phyloP scores from a whole-genome alignment of 2,113 vertebrate species.

The Stigmatopora nigra region DNA sequence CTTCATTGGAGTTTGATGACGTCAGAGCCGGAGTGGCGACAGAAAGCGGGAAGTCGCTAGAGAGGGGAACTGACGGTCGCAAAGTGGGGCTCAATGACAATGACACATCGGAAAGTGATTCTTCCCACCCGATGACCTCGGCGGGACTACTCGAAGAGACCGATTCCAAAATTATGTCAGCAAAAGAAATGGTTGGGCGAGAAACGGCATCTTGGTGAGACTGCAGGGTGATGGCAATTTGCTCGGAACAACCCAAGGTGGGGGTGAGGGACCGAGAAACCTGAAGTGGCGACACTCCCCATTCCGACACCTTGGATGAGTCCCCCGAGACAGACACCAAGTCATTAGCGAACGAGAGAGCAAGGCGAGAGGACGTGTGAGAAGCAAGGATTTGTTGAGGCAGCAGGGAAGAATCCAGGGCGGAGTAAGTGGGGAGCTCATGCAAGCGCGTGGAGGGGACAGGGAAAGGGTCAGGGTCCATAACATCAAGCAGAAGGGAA shows the following conservation, averaged over 20 bases:
- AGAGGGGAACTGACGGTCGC: conserved; percentile 69
- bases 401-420: not conserved
- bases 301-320: conserved; percentile 55
- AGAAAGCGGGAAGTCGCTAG: conserved; percentile 70
- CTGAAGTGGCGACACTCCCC: conserved; percentile 59
- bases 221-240: conserved; percentile 75
- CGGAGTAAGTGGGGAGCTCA: conserved; percentile 79
- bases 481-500: conserved; percentile 65
- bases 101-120: conserved; percentile 61
- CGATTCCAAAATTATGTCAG: conserved; percentile 41
- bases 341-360: conserved; percentile 63
- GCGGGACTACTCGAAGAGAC: conserved; percentile 56
- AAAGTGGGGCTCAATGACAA: conserved; percentile 64
- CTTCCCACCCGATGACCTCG: conserved; percentile 56
- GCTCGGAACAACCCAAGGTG: conserved; percentile 60
- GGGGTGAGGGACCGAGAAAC: conserved; percentile 59
- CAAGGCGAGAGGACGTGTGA: conserved; percentile 77
- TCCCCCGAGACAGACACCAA: conserved; percentile 60
- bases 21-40: conserved; percentile 60
- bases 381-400: conserved; percentile 63
- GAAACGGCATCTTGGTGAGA: conserved; percentile 68
- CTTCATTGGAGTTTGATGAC: conserved; percentile 62
- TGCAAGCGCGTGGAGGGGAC: conserved; percentile 73
- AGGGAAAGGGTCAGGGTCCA: conserved; percentile 27
- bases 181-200: conserved; percentile 60